Conservation (phyloP, 2,113 vertebrate genomes). For the Albula glossodonta region DNA sequence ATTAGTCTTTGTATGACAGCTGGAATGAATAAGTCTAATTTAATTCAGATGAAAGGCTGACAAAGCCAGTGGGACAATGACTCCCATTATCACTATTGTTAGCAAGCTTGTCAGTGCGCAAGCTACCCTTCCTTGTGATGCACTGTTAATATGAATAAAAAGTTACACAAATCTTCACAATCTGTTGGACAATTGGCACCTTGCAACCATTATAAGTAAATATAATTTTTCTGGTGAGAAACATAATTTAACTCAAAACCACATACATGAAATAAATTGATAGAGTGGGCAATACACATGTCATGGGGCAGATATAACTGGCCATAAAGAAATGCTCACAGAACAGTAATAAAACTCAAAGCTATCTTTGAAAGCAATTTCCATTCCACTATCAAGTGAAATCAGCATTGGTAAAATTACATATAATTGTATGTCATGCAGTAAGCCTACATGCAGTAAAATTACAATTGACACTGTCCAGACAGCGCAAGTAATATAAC, state of each 20-base stretch:
- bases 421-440: no score
- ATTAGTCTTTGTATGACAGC: not conserved
- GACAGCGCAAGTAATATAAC: no score
- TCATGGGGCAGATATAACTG: not conserved
- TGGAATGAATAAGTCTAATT: not conserved
- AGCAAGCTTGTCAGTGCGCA: not conserved
- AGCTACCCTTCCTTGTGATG: not conserved
- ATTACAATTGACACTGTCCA: no score
- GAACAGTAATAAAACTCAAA: not conserved
- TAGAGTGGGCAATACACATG: not conserved
- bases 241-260: not conserved
- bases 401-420: no score
- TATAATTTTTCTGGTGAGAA: not conserved
- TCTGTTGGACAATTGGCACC: not conserved
- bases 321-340: not conserved
- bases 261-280: not conserved
- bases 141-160: not conserved
- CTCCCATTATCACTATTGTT: not conserved
- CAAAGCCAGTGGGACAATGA: not conserved
- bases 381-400: no score
- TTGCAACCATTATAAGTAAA: not conserved
- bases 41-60: not conserved
- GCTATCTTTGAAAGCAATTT: no score
- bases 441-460: no score
- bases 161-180: not conserved